These are phyloP conservation scores for Myotis planiceps DNA, from an alignment of 2,797 vertebrate genomes.

Conservation along the genomic window DNA sequence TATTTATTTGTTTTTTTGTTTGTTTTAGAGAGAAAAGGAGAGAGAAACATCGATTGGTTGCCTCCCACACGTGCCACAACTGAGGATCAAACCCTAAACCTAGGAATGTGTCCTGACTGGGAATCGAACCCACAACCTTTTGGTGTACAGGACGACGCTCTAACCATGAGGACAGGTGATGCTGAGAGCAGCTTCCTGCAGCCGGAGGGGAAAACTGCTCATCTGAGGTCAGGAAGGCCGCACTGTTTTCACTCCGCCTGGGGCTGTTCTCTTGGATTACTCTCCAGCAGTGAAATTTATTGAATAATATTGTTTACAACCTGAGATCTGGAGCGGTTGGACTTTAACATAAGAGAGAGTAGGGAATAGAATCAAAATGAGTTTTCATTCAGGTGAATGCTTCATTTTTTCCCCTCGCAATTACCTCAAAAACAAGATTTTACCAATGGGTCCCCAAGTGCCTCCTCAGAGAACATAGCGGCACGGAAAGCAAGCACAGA, in stretches of 20 bases:
- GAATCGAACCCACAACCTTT: not conserved
- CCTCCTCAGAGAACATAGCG: not conserved
- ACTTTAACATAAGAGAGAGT: not conserved
- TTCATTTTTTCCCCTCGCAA: constrained; percentile 15
- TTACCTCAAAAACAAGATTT: constrained; percentile 15
- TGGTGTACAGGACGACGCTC: not conserved
- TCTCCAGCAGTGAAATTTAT: not conserved
- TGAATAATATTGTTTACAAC: constrained; percentile 43
- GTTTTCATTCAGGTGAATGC: not conserved
- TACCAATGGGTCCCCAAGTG: not conserved
- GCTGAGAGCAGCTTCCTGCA: not conserved
- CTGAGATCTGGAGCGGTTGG: not conserved
- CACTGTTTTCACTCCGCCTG: not conserved
- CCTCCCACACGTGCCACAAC: not conserved
- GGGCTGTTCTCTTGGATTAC: not conserved
- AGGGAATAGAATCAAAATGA: constrained; percentile 48
- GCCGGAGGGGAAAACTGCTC: not conserved
- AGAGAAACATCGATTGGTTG: not conserved
- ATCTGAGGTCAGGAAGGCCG: not conserved
- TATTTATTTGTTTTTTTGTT: not conserved
- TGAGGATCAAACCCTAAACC: not conserved
- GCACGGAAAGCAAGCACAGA: constrained; percentile 37
- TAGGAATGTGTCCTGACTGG: not conserved
- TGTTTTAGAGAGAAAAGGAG: not conserved
- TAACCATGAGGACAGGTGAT: not conserved